Percentiles rank a stretch among this genome's conserved stretches.
Evolutionary conservation across 2,113 vertebrate species (phyloP).

Genomic region (Forbesichthys papilliferus): DNA sequence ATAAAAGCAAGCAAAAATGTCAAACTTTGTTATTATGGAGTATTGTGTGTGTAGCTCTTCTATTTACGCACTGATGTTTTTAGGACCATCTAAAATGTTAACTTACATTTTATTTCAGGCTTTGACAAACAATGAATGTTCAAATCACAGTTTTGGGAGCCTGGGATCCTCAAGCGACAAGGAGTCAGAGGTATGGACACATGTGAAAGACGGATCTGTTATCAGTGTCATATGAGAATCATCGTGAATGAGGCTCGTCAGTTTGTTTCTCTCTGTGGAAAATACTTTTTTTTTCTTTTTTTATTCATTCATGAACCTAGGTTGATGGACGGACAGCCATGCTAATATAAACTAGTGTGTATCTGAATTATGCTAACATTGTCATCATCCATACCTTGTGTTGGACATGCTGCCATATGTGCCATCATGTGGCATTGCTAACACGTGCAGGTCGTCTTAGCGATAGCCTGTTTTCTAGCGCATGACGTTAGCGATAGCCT

Average conservation of each 20-base stretch:
- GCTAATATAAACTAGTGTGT: no score
- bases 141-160: slow-evolving; percentile 99
- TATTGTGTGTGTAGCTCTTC: no score
- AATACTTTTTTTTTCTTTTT: background rate
- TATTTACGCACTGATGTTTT: background rate
- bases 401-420: no score
- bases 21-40: no score
- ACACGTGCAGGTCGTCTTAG: no score
- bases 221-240: background rate
- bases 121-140: slow-evolving; percentile 98
- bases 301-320: no score
- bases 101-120: slow-evolving; percentile 77
- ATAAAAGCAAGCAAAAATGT: no score
- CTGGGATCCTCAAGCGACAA: slow-evolving; percentile 97
- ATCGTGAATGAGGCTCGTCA: background rate
- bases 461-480: no score
- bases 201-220: background rate
- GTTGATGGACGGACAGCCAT: background rate
- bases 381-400: no score
- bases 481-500: no score
- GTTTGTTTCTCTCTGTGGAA: background rate
- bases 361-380: no score
- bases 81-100: background rate
- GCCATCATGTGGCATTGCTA: no score
- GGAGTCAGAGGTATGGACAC: slow-evolving; percentile 89